These are phyloP conservation scores for Actinostola sp. DNA, from an alignment of 92 coral and sea anemone species.

Conservation along the genomic window DNA sequence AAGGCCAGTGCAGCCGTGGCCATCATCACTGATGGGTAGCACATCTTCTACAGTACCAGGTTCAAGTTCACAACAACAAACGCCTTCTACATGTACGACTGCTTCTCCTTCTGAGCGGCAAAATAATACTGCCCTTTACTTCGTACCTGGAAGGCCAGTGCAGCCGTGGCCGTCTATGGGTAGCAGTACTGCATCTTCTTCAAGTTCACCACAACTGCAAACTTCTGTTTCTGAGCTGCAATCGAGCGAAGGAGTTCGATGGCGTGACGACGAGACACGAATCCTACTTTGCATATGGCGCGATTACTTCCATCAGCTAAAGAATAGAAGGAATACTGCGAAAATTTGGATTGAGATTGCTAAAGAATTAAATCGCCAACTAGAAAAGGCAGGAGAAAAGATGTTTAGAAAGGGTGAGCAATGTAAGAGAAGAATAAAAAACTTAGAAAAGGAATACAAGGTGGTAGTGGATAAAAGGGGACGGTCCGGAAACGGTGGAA, in stretches of 20 bases:
- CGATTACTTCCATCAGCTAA: not conserved
- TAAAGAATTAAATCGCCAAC: not conserved
- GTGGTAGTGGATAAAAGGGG: not conserved
- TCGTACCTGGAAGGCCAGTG: too few relatives aligned
- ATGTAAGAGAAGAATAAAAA: not conserved
- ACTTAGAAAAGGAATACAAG: conserved; percentile 1
- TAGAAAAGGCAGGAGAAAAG: not conserved
- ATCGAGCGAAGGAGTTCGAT: not conserved
- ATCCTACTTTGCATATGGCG: not conserved
- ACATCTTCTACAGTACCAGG: too few relatives aligned
- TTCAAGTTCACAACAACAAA: too few relatives aligned
- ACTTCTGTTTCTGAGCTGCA: too few relatives aligned
- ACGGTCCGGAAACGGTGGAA: conserved; percentile 3
- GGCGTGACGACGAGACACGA: conserved; percentile 3
- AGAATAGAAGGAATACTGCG: not conserved
- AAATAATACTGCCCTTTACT: too few relatives aligned
- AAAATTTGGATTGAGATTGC: not conserved
- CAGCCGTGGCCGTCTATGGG: too few relatives aligned
- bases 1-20: too few relatives aligned
- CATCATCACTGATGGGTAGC: too few relatives aligned
- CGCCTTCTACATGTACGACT: too few relatives aligned
- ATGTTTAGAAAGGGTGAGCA: not conserved
- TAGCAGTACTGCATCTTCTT: too few relatives aligned
- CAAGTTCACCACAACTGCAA: too few relatives aligned
- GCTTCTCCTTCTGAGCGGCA: too few relatives aligned